phyloP scores from a whole-genome alignment of 2,888 invertebrate genomes.

The Microctonus brassicae region DNA sequence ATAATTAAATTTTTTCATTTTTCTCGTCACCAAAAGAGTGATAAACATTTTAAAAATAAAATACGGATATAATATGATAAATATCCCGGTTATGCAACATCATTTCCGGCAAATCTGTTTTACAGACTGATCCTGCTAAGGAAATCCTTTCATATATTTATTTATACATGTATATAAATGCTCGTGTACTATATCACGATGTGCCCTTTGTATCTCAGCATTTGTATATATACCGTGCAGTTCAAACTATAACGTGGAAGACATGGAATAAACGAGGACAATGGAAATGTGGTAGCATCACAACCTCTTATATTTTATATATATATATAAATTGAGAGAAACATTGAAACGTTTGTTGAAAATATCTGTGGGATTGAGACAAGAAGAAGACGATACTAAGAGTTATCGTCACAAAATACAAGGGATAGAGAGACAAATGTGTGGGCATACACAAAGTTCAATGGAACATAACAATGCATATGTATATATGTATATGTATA shows the following conservation, averaged over 20 bases:
- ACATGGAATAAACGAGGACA: conserved; percentile 18
- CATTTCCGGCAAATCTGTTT: conserved; percentile 14
- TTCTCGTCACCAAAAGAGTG: too few species aligned
- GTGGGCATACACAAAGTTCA: background rate
- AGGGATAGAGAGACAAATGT: conserved; percentile 12
- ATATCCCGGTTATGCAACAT: background rate
- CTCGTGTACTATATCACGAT: background rate
- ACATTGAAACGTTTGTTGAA: conserved; percentile 54
- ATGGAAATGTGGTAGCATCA: conserved; percentile 11
- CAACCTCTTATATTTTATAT: background rate
- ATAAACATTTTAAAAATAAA: too few species aligned
- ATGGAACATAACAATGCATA: conserved; percentile 6
- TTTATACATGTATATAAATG: conserved; percentile 3
- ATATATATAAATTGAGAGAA: background rate
- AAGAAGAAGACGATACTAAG: conserved; percentile 36
- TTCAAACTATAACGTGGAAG: conserved; percentile 24
- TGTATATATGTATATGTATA: background rate
- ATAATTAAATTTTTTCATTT: too few species aligned
- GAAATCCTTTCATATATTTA: too few species aligned
- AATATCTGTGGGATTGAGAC: conserved; percentile 49
- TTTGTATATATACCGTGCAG: background rate
- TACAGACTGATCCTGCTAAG: background rate
- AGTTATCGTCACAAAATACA: conserved; percentile 15
- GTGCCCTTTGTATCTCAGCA: background rate
- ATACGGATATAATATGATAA: background rate